Base-by-base conservation (phyloP, 2,113 vertebrate species). In the Perca schrenkii region DNA sequence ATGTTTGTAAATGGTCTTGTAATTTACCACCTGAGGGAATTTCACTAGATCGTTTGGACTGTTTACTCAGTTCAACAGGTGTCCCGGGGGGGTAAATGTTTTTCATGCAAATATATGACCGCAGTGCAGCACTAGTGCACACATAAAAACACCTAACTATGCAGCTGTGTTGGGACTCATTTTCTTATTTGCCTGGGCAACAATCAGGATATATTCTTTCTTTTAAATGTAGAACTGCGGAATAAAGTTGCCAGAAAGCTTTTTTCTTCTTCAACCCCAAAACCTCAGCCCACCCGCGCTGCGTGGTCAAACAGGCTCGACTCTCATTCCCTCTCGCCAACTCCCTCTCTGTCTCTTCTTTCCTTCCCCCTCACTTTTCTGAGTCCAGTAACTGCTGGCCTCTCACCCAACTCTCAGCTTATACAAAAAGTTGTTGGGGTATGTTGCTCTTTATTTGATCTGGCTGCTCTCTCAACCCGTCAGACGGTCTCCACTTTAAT, bases 281-380 rank as follows among this genome's bases (percentile, higher is more conserved):
- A 90, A 86, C 86, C 85, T 74, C 91, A 87, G 92, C 83, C 88
- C 90, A 89, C 91, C 84, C 92, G 63, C 69, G 10, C 82, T 52
- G 86, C 56, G 64, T 58, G 71, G 71, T 21, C 74, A 12, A 4
- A 52, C 54, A 49, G 46, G 3, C 83, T 53, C 22, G 0, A 43
- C 62, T 54, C 71, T 34, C 21, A 25, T 65, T 52, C 71, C 70
- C 68, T 22, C 66, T 64, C 31, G 50, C 77, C 28, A 68, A 43
- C 67, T 67, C 74, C 60, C 50, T 52, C 67, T 53, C 62, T 0
- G 6, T 57, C 71, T 69, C 84, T 57, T 13, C 54, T 70, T 22
- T 67, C 66, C 43, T 46, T 74, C 63, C 57, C 64, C 56, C 64
- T 79, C 79, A 56, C 72, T 74, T 75, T 66, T 76, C 84, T 66